phyloP scores from a whole-genome alignment of 2,113 vertebrate genomes.

The Orientallactaga bullata region DNA sequence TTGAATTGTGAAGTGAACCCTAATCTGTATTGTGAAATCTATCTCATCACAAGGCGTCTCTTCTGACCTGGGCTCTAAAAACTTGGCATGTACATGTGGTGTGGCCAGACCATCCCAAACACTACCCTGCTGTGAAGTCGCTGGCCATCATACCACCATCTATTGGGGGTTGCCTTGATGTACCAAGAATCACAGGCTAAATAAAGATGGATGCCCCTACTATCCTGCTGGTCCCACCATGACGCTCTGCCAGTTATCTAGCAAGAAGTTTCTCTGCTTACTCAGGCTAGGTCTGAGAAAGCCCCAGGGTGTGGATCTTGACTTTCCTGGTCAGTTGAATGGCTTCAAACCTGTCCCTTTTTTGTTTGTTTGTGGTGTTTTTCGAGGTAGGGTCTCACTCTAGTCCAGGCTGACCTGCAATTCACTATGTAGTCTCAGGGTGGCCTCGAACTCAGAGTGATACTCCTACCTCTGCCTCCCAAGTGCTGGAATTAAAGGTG shows the following conservation, averaged over 20 bases:
- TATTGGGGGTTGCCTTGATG: too few relatives aligned
- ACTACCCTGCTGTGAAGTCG: background rate
- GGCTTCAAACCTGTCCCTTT: background rate
- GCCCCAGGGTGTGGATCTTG: background rate
- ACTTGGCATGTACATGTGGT: background rate
- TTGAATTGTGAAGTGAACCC: background rate
- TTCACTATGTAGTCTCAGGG: too few relatives aligned
- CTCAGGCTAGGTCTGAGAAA: background rate
- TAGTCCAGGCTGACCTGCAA: too few relatives aligned
- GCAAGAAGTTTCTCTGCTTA: background rate
- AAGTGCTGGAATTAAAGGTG: too few relatives aligned
- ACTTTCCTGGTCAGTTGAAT: background rate
- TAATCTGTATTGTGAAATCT: background rate
- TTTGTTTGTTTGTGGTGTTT: too few relatives aligned
- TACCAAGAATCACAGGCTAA: background rate
- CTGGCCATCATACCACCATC: background rate
- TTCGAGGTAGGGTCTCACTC: too few relatives aligned
- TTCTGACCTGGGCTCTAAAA: background rate
- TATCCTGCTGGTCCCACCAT: background rate
- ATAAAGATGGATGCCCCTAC: background rate
- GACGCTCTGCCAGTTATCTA: background rate
- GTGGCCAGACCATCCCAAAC: background rate
- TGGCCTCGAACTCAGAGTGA: too few relatives aligned
- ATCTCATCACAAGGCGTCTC: background rate
- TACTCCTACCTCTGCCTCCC: too few relatives aligned